Evolutionary conservation across 1,140 invertebrate species (phyloP).

Genomic region (Monochamus saltuarius): DNA sequence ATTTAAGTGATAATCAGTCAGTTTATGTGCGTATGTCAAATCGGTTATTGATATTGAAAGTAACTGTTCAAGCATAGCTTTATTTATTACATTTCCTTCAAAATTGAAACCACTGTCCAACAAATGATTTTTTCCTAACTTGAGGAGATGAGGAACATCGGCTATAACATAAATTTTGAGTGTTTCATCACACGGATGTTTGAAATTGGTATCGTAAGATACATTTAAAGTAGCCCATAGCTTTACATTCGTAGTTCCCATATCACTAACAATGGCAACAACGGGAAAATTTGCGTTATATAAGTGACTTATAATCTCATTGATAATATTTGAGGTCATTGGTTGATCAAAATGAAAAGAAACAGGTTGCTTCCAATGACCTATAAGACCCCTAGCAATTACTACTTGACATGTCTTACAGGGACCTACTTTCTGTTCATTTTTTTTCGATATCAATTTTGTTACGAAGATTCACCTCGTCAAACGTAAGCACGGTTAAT

Average conservation of each 20-base stretch:
- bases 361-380: slow-evolving; percentile 23
- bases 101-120: too few species aligned
- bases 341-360: slow-evolving; percentile 26
- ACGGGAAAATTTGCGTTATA: slow-evolving; percentile 17
- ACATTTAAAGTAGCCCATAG: slow-evolving; percentile 16
- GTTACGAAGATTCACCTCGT: not conserved
- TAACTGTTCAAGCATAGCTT: too few species aligned
- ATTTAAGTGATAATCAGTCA: too few species aligned
- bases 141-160: not conserved
- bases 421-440: not conserved
- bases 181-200: slow-evolving; percentile 2
- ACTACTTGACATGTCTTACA: not conserved
- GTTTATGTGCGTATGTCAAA: too few species aligned
- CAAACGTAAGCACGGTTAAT: slow-evolving; percentile 15
- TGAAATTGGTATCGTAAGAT: slow-evolving; percentile 3
- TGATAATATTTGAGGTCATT: slow-evolving; percentile 18
- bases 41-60: too few species aligned
- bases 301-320: slow-evolving; percentile 13
- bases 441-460: not conserved
- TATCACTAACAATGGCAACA: slow-evolving; percentile 21
- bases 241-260: slow-evolving; percentile 9
- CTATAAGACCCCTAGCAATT: not conserved
- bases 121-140: too few species aligned
- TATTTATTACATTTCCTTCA: too few species aligned
- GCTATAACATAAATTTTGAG: not conserved